Evolutionary conservation across 2,888 invertebrate genomes (phyloP).

Genomic region (Disparrhopalites patrizii): DNA sequence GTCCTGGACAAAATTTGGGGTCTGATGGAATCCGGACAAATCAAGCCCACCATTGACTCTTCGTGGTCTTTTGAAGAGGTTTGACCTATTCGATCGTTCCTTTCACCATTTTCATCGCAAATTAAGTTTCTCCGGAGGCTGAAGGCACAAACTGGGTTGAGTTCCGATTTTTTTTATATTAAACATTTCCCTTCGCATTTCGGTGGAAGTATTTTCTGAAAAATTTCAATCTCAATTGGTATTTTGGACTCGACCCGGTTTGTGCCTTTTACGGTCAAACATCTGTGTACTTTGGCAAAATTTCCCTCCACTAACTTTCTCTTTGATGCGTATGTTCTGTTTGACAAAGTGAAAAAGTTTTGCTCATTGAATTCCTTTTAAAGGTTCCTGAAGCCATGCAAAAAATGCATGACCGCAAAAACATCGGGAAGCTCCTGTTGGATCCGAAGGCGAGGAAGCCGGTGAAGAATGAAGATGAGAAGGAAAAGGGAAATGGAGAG

Average conservation of each 20-base stretch:
- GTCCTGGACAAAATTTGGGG: conserved; percentile 69
- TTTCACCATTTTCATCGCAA: no score
- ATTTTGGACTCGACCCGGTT: no score
- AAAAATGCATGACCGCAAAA: conserved; percentile 87
- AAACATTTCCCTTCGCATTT: no score
- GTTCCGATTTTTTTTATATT: no score
- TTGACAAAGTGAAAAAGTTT: background rate
- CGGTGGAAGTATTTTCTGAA: no score
- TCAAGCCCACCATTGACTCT: conserved; percentile 77
- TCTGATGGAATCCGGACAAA: conserved; percentile 72
- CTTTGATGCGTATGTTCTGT: no score
- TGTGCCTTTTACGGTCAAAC: no score
- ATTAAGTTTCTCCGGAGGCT: no score
- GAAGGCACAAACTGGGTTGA: no score
- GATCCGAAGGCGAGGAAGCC: conserved; percentile 62
- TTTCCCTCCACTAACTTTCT: background rate
- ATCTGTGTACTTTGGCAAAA: background rate
- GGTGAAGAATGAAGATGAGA: conserved; percentile 4
- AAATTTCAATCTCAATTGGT: no score
- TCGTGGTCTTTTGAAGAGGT: conserved; percentile 84
- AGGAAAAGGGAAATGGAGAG: background rate
- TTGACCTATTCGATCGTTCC: no score
- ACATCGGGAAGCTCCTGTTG: conserved; percentile 80
- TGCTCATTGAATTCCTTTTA: conserved; percentile 9
- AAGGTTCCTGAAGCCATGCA: conserved; percentile 86